Evolutionary conservation across 2,888 invertebrate genomes (phyloP).

Genomic region (Ceriagrion tenellum): DNA sequence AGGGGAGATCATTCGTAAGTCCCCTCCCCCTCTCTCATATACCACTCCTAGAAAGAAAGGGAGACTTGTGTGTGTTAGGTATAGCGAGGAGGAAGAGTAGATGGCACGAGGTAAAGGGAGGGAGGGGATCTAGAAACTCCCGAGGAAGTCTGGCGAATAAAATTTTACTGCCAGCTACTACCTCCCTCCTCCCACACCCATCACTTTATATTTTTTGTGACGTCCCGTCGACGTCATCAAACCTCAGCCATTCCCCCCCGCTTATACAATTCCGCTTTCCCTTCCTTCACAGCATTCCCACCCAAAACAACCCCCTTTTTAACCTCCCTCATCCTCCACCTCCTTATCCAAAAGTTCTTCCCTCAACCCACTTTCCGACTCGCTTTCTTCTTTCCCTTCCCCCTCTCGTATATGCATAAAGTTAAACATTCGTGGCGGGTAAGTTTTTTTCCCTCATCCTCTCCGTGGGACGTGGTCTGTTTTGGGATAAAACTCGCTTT

Average conservation of each 20-base stretch:
- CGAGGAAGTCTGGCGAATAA: conserved; percentile 35
- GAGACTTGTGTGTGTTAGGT: neutral
- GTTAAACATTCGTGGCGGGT: neutral
- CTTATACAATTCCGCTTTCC: neutral
- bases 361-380: neutral
- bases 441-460: neutral
- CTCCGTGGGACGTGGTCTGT: neutral
- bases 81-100: neutral
- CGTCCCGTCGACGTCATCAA: neutral
- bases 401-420: neutral
- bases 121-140: neutral
- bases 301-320: neutral
- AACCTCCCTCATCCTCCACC: neutral
- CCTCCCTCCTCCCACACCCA: neutral
- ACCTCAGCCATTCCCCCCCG: neutral
- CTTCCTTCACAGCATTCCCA: neutral
- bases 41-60: neutral
- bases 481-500: neutral
- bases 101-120: neutral
- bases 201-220: neutral
- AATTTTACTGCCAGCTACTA: conserved; percentile 7
- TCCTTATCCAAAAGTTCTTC: neutral
- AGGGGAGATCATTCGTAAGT: neutral
- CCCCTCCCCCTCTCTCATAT: neutral
- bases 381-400: neutral